Conservation (phyloP, 2,113 vertebrate species). For the Sitta europaea region DNA sequence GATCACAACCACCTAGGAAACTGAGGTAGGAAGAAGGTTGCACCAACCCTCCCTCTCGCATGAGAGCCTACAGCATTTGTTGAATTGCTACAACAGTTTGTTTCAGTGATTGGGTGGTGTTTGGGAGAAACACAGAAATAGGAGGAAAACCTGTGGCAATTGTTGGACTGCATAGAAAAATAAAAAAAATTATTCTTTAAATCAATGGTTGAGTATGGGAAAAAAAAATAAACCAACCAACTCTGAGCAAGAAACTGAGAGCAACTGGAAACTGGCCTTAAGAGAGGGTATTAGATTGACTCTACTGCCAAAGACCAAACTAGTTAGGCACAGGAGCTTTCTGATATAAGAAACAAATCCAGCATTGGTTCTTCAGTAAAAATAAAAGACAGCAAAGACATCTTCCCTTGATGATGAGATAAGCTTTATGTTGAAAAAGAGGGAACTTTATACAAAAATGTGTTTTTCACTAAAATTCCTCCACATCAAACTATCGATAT, state of each 20-base stretch:
- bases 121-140: neutral
- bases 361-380: neutral
- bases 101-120: neutral
- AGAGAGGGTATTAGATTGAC: neutral
- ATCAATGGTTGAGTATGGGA: neutral
- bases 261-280: neutral
- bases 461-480: neutral
- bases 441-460: neutral
- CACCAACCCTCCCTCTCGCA: neutral
- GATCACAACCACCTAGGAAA: accelerated
- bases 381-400: neutral
- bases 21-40: neutral
- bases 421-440: neutral
- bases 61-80: neutral
- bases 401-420: neutral
- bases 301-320: neutral
- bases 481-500: neutral
- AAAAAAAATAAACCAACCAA: neutral
- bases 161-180: neutral
- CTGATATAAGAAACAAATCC: neutral
- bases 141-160: neutral
- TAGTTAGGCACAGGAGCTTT: neutral
- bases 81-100: neutral
- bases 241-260: neutral
- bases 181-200: neutral